Percentiles rank a stretch among this genome's conserved stretches.
Conservation (phyloP, 2,113 vertebrate genomes). For the Eulacestoma nigropectus region DNA sequence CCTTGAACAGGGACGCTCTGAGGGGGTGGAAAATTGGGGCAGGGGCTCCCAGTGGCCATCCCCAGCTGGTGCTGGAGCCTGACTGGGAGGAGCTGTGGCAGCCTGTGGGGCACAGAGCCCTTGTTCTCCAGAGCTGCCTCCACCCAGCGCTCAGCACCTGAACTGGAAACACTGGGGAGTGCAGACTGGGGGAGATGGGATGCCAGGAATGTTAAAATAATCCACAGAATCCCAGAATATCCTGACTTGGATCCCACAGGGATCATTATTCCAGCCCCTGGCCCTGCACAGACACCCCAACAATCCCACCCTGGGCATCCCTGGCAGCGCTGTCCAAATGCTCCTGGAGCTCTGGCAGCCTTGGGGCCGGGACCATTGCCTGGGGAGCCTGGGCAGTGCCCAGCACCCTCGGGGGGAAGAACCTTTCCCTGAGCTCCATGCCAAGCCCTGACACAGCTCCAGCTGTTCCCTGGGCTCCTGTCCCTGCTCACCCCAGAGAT, state of each 20-base stretch:
- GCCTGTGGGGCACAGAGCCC: background rate
- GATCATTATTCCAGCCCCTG: accelerated
- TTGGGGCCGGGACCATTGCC: background rate
- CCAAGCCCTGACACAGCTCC: background rate
- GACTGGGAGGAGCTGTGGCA: accelerated
- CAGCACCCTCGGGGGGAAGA: background rate
- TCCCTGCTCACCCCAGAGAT: background rate
- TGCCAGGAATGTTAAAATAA: background rate
- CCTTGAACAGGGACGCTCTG: accelerated
- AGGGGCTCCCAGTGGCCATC: background rate
- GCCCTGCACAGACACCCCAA: background rate
- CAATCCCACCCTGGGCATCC: background rate
- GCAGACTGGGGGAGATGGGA: background rate
- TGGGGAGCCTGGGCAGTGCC: background rate
- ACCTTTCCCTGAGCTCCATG: background rate
- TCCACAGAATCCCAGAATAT: background rate
- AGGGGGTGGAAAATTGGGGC: background rate
- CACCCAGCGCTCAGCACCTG: background rate
- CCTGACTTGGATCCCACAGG: accelerated
- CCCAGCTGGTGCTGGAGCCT: background rate
- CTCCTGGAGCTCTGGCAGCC: background rate
- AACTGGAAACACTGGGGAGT: background rate
- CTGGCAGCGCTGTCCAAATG: background rate
- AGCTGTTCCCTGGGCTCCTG: background rate
- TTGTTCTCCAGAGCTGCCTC: background rate